phyloP scores from a whole-genome alignment of 2,113 vertebrate species.

The Lagopus leucura region DNA sequence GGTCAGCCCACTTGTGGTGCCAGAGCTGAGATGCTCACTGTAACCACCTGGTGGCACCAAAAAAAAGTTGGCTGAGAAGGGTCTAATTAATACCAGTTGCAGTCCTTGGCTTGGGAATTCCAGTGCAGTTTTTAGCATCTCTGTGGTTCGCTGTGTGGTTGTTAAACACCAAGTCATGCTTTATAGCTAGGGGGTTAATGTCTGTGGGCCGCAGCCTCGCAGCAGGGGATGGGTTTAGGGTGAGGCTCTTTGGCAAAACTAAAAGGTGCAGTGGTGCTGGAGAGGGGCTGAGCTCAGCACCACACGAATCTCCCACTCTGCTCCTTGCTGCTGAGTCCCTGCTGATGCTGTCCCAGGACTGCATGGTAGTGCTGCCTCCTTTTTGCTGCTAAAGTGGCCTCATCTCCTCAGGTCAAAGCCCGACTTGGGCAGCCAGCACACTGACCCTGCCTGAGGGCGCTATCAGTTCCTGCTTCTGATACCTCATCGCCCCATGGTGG shows the following conservation, averaged over 20 bases:
- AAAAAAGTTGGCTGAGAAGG: not conserved
- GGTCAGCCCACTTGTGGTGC: not conserved
- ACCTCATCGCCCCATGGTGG: too few relatives aligned
- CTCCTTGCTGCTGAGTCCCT: not conserved
- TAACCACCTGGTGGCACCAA: conserved; percentile 68
- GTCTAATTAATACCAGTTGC: conserved; percentile 29
- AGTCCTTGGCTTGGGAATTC: not conserved
- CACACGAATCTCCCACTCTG: not conserved
- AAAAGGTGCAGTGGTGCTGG: not conserved
- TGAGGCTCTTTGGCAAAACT: not conserved
- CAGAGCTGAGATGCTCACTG: not conserved
- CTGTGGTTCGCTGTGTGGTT: not conserved
- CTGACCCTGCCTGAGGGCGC: not conserved
- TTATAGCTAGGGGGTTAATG: conserved; percentile 26
- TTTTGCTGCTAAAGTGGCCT: not conserved
- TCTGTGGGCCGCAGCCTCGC: not conserved
- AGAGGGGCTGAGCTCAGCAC: not conserved
- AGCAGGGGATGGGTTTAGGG: not conserved
- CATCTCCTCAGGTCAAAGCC: not conserved
- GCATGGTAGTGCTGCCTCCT: not conserved
- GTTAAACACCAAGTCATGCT: conserved; percentile 11
- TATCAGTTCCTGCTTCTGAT: not conserved
- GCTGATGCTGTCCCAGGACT: too few relatives aligned
- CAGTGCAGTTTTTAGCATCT: not conserved
- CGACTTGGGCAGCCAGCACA: too few relatives aligned